Conservation (phyloP, 2,113 vertebrate genomes). For the Odocoileus hemionus region DNA sequence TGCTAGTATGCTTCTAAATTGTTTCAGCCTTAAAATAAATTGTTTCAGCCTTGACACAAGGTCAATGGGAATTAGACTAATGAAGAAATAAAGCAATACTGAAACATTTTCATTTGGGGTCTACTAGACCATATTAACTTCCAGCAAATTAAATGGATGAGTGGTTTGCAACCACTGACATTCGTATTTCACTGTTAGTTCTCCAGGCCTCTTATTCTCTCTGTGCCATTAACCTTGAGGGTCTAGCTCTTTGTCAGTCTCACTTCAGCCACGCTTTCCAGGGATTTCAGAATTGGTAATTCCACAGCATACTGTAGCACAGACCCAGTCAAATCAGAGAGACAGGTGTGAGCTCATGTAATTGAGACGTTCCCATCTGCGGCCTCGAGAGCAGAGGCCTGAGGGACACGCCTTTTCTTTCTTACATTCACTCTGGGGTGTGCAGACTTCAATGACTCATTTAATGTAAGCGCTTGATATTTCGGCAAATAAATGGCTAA, state of each 20-base stretch:
- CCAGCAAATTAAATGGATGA: conserved; percentile 21
- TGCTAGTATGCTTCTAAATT: not conserved
- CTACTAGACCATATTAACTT: not conserved
- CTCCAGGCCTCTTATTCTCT: not conserved
- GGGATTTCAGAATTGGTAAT: not conserved
- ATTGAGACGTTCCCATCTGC: conserved; percentile 9
- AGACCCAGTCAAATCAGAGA: not conserved
- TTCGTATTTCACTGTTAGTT: not conserved
- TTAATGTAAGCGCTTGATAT: not conserved
- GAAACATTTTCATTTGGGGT: not conserved
- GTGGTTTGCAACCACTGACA: not conserved
- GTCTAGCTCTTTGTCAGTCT: not conserved
- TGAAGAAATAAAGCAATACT: conserved; percentile 42
- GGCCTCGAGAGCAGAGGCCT: not conserved
- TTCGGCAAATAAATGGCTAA: not conserved
- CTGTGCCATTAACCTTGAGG: not conserved
- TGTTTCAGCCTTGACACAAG: not conserved
- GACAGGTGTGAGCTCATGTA: not conserved
- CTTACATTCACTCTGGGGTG: not conserved
- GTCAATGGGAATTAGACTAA: conserved; percentile 42
- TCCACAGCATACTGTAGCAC: not conserved
- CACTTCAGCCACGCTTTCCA: not conserved
- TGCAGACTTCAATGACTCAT: not conserved
- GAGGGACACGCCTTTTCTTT: not conserved
- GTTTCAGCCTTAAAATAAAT: not conserved